Evolutionary conservation across 2,113 vertebrate species (phyloP), one percentile per base, ranked within the genome.

Genomic region (Bubo scandiacus): DNA sequence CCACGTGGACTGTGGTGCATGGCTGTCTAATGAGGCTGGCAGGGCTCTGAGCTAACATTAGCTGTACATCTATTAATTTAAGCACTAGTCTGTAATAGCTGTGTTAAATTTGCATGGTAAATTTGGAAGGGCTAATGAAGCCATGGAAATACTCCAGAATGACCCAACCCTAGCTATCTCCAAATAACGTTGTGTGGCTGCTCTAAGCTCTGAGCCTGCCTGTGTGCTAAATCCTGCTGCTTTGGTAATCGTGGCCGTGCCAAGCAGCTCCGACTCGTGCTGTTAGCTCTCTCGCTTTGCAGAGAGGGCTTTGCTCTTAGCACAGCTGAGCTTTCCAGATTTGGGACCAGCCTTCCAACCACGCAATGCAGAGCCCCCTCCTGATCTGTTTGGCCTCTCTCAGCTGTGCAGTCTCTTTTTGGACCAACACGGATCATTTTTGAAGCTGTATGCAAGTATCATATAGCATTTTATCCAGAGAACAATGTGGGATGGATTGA

Each of bases 361-460:
- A 12, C 1, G 19, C 38, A 1, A 20, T 91, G 62, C 68, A 72
- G 65, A 81, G 62, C 63, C 43, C 38, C 36, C 45, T 82, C 86
- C 70, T 45, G 34, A 72, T 73, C 78, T 58, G 38, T 42, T 52
- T 58, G 75, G 86, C 70, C 66, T 66, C 75, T 80, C 42, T 87
- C 94, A 97, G 92, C 96, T 95, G 82, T 95, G 92, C 87, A 29
- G 38, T 82, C 93, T 88, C 88, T 61, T 91, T 96, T 88, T 59
- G 89, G 87, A 88, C 58, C 1, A 0, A n/a, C 52, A 47, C 1
- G 2, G 58, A 49, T 90, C 1, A 80, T 86, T 95, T 96, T 66
- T 95, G 85, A 89, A 92, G 78, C 75, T 61, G 8, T 42, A 6
- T 68, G 80, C 68, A 29, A 45, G 71, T 90, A 68, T 79, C 67